phyloP scores from a whole-genome alignment of 2,888 invertebrate genomes.

The Lucinisca nassula region DNA sequence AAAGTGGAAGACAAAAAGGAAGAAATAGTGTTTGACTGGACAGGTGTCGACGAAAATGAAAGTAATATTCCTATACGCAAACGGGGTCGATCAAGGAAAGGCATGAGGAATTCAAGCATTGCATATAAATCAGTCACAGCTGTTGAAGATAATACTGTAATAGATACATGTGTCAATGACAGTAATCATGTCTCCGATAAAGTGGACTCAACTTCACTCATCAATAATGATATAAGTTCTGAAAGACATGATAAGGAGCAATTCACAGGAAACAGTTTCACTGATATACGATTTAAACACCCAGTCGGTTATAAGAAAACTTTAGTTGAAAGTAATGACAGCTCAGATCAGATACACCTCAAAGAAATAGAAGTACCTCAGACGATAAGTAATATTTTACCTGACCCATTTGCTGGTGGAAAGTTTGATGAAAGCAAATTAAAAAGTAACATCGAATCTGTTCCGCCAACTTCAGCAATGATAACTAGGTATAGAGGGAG shows the following conservation, averaged over 20 bases:
- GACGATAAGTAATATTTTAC: constrained; percentile 7
- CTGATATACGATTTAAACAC: no score
- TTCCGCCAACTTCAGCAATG: constrained; percentile 28
- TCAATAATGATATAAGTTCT: no score
- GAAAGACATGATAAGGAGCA: no score
- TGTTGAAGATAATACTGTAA: neutral
- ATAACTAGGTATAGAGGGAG: constrained; percentile 41
- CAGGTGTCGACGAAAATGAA: constrained; percentile 52
- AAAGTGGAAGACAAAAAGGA: neutral
- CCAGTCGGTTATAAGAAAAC: neutral
- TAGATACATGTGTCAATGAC: no score
- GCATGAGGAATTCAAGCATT: neutral
- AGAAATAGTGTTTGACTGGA: constrained; percentile 52
- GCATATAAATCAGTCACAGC: neutral
- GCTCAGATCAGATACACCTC: no score
- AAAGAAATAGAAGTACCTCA: neutral
- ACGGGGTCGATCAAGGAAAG: constrained; percentile 57
- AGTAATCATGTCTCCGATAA: neutral
- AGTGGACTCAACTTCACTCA: no score
- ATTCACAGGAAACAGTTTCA: neutral
- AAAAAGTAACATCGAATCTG: neutral
- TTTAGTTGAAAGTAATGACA: neutral
- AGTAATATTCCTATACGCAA: constrained; percentile 69
- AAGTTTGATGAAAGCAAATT: constrained; percentile 65
- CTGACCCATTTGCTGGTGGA: constrained; percentile 60